A percentile compares a stretch with the other conserved stretches of the same genome.
These are phyloP conservation scores for Drosophila ambigua DNA, from an alignment of 1,140 invertebrate species.

Conservation along the genomic window DNA sequence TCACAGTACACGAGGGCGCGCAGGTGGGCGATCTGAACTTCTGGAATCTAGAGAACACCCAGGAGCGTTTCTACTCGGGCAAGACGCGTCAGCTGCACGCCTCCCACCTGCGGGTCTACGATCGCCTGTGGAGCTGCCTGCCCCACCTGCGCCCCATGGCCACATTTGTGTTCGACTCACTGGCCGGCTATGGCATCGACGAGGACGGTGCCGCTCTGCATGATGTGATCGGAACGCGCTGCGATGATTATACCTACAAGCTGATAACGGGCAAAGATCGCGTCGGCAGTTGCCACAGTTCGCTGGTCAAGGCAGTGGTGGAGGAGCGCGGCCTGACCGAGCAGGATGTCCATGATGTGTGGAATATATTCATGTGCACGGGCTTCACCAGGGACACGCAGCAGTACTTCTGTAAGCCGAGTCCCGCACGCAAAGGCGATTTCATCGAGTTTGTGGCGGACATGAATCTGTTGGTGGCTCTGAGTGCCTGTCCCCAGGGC, in stretches of 20 bases:
- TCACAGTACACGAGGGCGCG: constrained; percentile 82
- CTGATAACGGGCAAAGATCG: constrained; percentile 84
- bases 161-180: constrained; percentile 84
- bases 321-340: constrained; percentile 83
- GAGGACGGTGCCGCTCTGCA: constrained; percentile 84
- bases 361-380: constrained; percentile 85
- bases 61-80: constrained; percentile 84
- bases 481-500: constrained; percentile 84
- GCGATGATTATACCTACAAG: constrained; percentile 85
- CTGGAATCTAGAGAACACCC: constrained; percentile 84
- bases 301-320: constrained; percentile 83
- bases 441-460: constrained; percentile 85
- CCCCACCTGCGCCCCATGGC: constrained; percentile 85
- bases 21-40: constrained; percentile 85
- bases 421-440: constrained; percentile 84
- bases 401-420: constrained; percentile 85
- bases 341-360: constrained; percentile 85
- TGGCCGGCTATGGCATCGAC: constrained; percentile 84
- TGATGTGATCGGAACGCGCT: constrained; percentile 85
- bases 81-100: constrained; percentile 85
- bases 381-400: constrained; percentile 84
- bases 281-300: constrained; percentile 84
- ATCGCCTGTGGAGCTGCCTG: constrained; percentile 84
- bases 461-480: constrained; percentile 84
- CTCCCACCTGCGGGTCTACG: constrained; percentile 83